Evolutionary conservation across 1,140 invertebrate species (phyloP).

Genomic region (Cyclina sinensis): DNA sequence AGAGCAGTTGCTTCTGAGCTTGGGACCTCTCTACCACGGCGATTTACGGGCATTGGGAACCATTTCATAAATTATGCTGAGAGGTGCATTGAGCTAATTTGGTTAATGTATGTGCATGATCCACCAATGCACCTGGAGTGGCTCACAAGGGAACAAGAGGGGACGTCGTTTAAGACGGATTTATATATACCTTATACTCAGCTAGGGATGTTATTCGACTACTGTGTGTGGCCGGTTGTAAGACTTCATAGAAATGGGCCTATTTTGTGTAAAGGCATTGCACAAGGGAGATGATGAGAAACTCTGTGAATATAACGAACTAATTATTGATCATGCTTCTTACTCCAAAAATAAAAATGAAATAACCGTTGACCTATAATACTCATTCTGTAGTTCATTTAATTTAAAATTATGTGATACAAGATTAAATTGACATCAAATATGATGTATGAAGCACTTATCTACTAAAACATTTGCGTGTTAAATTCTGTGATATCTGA

Average conservation of each 20-base stretch:
- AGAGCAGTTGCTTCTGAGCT: constrained; percentile 45
- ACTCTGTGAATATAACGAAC: too few relatives aligned
- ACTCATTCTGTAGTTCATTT: too few relatives aligned
- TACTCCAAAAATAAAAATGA: too few relatives aligned
- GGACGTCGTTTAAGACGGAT: constrained; percentile 10
- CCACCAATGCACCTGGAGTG: constrained; percentile 64
- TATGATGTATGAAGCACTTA: too few relatives aligned
- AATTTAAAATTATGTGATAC: too few relatives aligned
- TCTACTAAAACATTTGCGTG: too few relatives aligned
- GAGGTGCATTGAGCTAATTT: constrained; percentile 43
- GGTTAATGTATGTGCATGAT: constrained; percentile 65
- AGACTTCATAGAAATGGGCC: constrained; percentile 54
- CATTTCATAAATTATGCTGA: constrained; percentile 54
- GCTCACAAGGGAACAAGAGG: constrained; percentile 56
- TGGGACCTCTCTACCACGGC: constrained; percentile 51
- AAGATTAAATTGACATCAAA: too few relatives aligned
- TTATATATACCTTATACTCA: constrained; percentile 41
- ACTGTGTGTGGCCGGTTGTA: constrained; percentile 63
- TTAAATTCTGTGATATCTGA: too few relatives aligned
- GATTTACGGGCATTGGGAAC: constrained; percentile 62
- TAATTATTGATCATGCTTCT: too few relatives aligned
- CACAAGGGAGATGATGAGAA: constrained; percentile 40
- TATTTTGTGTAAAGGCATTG: constrained; percentile 60
- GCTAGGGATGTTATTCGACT: constrained; percentile 51
- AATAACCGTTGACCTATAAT: too few relatives aligned